Base-by-base conservation (phyloP, 2,113 vertebrate genomes). In the Chloropsis cyanopogon region DNA sequence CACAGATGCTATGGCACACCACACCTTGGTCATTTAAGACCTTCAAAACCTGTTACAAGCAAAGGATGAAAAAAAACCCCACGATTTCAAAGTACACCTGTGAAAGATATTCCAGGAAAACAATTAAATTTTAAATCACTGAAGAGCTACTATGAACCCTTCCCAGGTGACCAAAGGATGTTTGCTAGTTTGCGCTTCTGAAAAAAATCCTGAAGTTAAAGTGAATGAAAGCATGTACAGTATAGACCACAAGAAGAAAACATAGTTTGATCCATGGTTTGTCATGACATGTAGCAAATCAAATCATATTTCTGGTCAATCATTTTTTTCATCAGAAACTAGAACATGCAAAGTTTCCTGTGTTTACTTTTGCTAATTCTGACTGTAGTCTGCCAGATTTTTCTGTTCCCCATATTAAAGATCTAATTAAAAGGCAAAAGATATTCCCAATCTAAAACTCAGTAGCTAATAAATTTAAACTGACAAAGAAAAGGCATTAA, bases 381-480 rank as follows among this genome's bases (percentile, higher is more conserved):
- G 54, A 70, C 47, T 42, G 24, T 69, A 80, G 35, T 56, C 78
- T 82, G 76, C 21, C 69, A 89, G 53, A 60, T 41, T 93, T 33
- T 50, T 85, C 33, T 84, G 49, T 69, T 92, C 6, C 39, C 21
- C 56, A 47, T 56, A 93, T 46, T 85, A 78, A 92, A 88, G 42
- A 92, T 41, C 17, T 73, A 93, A 82, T 89, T 94, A 91, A 83
- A 92, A 90, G 35, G 42, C 46, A 69, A 81, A 95, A 90, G 12
- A 60, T 71, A 86, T 33, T 83, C 24, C 37, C 24, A 47, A n/a
- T 24, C 21, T 60, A 64, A 92, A 95, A 92, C 10, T 87, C 41
- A 59, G 18, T 50, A 68, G 29, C 46, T 39, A 73, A 76, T 83
- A 95, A 63, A 78, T 92, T 59, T 21, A 69, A 64, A 82, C 37